Evolutionary conservation across 2,888 invertebrate species (phyloP), one percentile per base, ranked within the genome.

Genomic region (Orthonychiurus folsomi): DNA sequence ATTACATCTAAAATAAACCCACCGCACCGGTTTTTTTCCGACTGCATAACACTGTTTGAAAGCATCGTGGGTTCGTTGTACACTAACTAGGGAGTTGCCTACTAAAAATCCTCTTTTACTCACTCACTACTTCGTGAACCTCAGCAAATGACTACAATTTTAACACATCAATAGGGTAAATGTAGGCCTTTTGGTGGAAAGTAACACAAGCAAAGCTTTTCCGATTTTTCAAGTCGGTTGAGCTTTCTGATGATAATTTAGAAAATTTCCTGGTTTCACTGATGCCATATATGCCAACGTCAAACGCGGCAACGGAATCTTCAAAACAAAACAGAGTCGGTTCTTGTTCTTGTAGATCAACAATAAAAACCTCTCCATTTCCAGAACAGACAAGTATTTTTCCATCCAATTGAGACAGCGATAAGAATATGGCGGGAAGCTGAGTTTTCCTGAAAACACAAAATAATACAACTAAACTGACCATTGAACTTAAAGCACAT

Each of bases 361-460:
- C 78, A 67, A 87, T 83, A 73, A 86, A 86, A 0, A 86, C 86
- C 73, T 86, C 84, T 1, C 88, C 87, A 74, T 86, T 86, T 86
- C 86, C 87, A 0, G 85, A 83, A 75, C 86, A 86, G 1, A 83
- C 85, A 2, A 87, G 81, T 56, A 87, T 83, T 73, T 87, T 82
- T 1, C 83, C 79, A 66, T 83, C 85, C 50, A 86, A 74, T 75
- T 85, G 85, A 56, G 81, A 81, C 15, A 87, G 74, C 2, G 84
- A 82, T 74, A 87, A 86, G 69, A 86, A 79, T 75, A 86, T 85
- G 75, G 86, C 86, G 74, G 86, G 86, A 0, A 87, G 84, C 73
- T 85, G 85, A 73, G 85, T 79, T 3, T 85, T 83, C n/a, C n/a
- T n/a, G n/a, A n/a, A n/a, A n/a, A n/a, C n/a, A n/a, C n/a, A n/a